Evolutionary conservation across 2,797 vertebrate species (phyloP).

Genomic region (Apodemus agrarius): DNA sequence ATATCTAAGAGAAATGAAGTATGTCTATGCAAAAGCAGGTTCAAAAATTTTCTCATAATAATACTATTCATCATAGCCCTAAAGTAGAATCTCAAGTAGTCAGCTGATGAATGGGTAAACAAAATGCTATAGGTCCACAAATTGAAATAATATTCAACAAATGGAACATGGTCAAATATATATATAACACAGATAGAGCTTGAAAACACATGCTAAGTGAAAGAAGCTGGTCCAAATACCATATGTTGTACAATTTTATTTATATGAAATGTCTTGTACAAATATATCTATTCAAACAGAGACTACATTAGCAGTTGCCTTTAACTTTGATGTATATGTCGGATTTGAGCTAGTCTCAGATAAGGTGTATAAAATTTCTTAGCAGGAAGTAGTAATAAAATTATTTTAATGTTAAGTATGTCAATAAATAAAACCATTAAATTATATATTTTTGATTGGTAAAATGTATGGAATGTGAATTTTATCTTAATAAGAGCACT

Average conservation of each 20-base stretch:
- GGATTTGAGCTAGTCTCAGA: neutral
- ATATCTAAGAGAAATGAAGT: neutral
- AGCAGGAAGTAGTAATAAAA: neutral
- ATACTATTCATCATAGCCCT: neutral
- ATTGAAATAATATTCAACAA: neutral
- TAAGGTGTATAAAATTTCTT: neutral
- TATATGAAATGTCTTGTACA: neutral
- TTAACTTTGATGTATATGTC: neutral
- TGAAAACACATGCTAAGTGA: neutral
- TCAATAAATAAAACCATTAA: slow-evolving; percentile 12
- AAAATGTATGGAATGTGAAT: neutral
- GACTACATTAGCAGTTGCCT: neutral
- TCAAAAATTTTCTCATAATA: neutral
- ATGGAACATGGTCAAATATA: neutral
- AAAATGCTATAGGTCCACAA: neutral
- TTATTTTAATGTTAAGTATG: slow-evolving; percentile 25
- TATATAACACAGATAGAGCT: neutral
- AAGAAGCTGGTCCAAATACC: neutral
- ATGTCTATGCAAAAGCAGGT: neutral
- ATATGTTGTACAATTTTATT: neutral
- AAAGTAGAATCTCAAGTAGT: neutral
- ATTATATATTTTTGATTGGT: slow-evolving; percentile 20
- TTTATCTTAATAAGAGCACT: neutral
- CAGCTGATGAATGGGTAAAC: neutral
- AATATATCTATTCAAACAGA: neutral